Conservation (phyloP, 2,888 invertebrate genomes). For the Drosophila acutilabella region DNA sequence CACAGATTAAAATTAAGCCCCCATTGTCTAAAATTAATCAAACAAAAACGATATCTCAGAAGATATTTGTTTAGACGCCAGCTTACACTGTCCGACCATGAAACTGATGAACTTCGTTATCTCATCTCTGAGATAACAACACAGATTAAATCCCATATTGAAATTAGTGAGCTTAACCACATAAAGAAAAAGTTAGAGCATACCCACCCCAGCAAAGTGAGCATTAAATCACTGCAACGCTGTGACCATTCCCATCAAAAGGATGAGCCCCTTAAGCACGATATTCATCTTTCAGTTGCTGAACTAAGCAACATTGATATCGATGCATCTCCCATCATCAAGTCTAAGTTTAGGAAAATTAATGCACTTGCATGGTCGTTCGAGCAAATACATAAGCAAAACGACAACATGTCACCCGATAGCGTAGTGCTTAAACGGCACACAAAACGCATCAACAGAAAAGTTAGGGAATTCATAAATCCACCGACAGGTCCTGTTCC, state of each 20-base stretch:
- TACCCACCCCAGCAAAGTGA: too few relatives aligned
- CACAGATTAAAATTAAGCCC: background rate
- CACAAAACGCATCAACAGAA: background rate
- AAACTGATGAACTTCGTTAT: background rate
- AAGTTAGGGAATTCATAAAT: background rate
- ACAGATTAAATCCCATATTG: too few relatives aligned
- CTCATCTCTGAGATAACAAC: too few relatives aligned
- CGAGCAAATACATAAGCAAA: conserved; percentile 11
- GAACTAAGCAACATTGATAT: conserved; percentile 2
- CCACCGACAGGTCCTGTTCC: background rate
- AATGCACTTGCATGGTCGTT: conserved; percentile 26
- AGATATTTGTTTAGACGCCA: conserved; percentile 4
- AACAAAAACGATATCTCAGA: background rate
- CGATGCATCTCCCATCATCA: background rate
- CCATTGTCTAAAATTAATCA: background rate
- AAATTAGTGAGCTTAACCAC: too few relatives aligned
- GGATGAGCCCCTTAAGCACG: background rate
- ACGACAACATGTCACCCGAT: background rate
- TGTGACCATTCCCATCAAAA: too few relatives aligned
- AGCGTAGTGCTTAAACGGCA: background rate
- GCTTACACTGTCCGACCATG: background rate
- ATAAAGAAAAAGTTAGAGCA: too few relatives aligned
- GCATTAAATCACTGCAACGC: too few relatives aligned
- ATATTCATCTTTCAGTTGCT: background rate
- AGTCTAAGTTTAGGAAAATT: conserved; percentile 2